Base-by-base conservation (phyloP, 2,113 vertebrate species). In the Myrmecophaga tridactyla region DNA sequence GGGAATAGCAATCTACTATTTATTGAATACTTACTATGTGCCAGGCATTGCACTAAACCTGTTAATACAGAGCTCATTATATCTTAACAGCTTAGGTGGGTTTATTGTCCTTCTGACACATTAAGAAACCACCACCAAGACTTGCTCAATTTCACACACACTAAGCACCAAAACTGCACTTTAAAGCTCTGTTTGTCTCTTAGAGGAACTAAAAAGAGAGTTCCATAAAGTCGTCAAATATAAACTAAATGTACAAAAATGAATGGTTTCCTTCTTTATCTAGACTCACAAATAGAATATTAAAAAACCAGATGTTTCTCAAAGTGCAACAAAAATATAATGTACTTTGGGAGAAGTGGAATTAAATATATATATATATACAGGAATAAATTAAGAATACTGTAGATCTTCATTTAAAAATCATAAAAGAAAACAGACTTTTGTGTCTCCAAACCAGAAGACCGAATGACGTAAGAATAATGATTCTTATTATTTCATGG, bases 141-240 rank as follows among this genome's bases (percentile, higher is more conserved):
- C 48, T 60, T 84, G 10, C 14, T 70, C 46, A 90, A 31, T 62
- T 86, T 92, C 62, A 41, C 23, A 58, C 10, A 60, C 1, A 53
- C n/a, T 25, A 51, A 51, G 15, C 11, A 21, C 17, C 56, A 34
- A 65, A 94, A 20, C 76, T 14, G 1, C 3, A 13, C 48, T 86
- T 41, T 13, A 15, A 69, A 89, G 23, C 13, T 63, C 4, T 10
- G 46, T 39, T 15, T 92, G 15, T 60, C 20, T 87, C 51, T 82
- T 43, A 81, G 31, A 67, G 9, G 14, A 89, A 69, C 36, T n/a
- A 65, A 77, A 93, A 86, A 60, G 8, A 89, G 56, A 72, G 23
- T 34, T 85, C 17, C 31, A 86, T 29, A 80, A 96, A 88, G 94
- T 77, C 77, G 65, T 15, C 39, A 84, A 83, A 87, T 46, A 94